phyloP scores from a whole-genome alignment of 2,113 vertebrate genomes.

The Nothocercus julius region DNA sequence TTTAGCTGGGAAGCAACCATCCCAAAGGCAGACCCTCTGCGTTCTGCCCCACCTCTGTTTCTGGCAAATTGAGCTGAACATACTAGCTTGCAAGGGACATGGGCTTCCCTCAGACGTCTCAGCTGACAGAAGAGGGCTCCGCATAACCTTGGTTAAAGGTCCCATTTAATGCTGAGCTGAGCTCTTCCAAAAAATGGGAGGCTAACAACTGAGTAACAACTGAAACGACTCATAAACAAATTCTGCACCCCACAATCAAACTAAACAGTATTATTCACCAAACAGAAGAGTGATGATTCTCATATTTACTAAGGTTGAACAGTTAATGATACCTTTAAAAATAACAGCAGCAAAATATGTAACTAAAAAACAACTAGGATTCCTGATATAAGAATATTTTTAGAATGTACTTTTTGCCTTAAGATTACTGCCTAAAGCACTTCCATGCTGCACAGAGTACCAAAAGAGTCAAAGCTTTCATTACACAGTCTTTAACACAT shows the following conservation, averaged over 20 bases:
- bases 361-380: background rate
- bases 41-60: background rate
- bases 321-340: background rate
- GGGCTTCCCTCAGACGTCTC: background rate
- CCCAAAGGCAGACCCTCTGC: background rate
- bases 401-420: background rate
- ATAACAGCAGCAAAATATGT: background rate
- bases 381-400: background rate
- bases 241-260: background rate
- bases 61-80: background rate
- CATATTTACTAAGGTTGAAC: background rate
- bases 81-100: background rate
- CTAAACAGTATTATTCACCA: background rate
- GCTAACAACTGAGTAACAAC: background rate
- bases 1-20: background rate
- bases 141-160: background rate
- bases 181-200: background rate
- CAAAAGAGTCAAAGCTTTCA: background rate
- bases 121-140: background rate
- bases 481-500: background rate
- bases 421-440: background rate
- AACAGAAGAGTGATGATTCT: background rate
- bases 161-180: background rate
- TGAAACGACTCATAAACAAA: background rate
- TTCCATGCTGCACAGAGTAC: background rate